Evolutionary conservation across 2,113 vertebrate species (phyloP), one percentile per base, ranked within the genome.

Genomic region (Aspiorhynchus laticeps): DNA sequence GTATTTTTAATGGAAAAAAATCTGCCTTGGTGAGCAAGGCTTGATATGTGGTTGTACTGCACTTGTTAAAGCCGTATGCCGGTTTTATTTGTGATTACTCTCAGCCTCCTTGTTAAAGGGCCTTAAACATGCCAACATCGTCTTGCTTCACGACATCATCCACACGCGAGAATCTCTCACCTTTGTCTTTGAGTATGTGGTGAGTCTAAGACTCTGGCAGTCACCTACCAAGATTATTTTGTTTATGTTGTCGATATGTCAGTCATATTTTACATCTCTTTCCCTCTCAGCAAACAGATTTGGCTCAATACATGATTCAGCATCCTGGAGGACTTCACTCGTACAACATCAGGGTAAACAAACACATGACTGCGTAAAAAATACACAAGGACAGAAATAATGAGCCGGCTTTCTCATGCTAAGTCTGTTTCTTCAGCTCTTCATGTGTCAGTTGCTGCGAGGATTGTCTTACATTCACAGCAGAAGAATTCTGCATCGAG

Each of bases 181-280:
- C 3, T 96, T 98, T 10, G 97, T 98, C 90, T 98, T 98, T 78
- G 97, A 98, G 90, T 97, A 97, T 43, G 91, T 97, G 96, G 97
- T 97, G 88, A 97, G 97, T 94, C 86, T 15, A n/a, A 24, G 21
- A 19, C 48, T 3, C 33, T n/a, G 41, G 9, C 14, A 48, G 26
- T 46, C 15, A 4, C n/a, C 56, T 31, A 41, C 9, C 15, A 63
- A 10, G 0, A 21, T 56, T 21, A 43, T 17, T 76, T 76, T 21
- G 28, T 24, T 76, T 28, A 21, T 73, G 33, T 56, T 33, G 8
- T 63, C 24, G 19, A 8, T 51, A 17, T 65, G 7, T 79, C 21
- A 74, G 10, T 80, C 28, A 28, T 19, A 31, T 51, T 77, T 53
- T 11, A 17, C 82, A 56, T 81, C 2, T 90, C 88, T 86, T n/a